Conservation (phyloP, 1,140 invertebrate genomes). For the Micrasema minimum region DNA sequence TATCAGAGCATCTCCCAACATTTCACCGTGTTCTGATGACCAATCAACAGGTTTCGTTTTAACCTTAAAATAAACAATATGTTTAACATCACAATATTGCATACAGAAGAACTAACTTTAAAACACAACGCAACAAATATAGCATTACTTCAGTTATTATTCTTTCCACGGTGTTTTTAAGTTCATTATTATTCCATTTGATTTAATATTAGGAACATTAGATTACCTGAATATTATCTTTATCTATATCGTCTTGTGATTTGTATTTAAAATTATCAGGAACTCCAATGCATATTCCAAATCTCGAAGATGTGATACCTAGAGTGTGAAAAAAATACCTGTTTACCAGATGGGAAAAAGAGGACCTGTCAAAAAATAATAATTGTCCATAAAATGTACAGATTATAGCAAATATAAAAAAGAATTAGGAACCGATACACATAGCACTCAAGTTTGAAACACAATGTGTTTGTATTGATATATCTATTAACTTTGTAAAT, state of each 20-base stretch:
- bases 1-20: constrained; percentile 73
- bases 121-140: neutral
- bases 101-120: neutral
- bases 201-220: too few relatives aligned
- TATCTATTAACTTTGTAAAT: too few relatives aligned
- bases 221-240: constrained; percentile 64
- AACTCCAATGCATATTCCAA: constrained; percentile 72
- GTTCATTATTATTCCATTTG: too few relatives aligned
- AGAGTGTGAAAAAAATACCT: too few relatives aligned
- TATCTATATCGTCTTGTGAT: constrained; percentile 62
- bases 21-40: constrained; percentile 69
- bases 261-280: constrained; percentile 72
- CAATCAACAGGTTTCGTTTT: constrained; percentile 70
- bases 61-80: constrained; percentile 59
- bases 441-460: too few relatives aligned
- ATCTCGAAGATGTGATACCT: constrained; percentile 57
- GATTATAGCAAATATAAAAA: too few relatives aligned
- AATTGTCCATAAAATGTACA: too few relatives aligned
- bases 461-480: too few relatives aligned
- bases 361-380: too few relatives aligned
- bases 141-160: neutral
- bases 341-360: too few relatives aligned
- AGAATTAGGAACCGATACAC: too few relatives aligned
- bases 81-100: neutral
- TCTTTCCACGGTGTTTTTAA: too few relatives aligned